A percentile compares a stretch with the other conserved stretches of the same genome.
Evolutionary conservation across 2,888 invertebrate species (phyloP).

Genomic region (Heliconius charithonia): DNA sequence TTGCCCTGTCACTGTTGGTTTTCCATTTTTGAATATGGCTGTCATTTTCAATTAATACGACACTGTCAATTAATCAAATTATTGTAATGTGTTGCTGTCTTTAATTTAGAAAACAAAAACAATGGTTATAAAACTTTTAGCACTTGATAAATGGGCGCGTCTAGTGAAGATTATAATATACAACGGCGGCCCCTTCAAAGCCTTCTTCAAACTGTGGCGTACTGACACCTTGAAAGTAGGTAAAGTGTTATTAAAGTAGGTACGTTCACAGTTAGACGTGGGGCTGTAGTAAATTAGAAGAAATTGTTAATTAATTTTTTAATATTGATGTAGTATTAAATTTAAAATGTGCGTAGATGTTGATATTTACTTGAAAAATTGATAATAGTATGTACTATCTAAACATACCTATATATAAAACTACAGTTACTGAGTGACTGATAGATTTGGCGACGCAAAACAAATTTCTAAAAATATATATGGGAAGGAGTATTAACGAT

Average conservation of each 20-base stretch:
- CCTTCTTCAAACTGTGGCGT: slow-evolving; percentile 62
- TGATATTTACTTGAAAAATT: too few relatives aligned
- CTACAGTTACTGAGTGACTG: too few relatives aligned
- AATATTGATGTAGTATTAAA: too few relatives aligned
- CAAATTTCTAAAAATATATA: too few relatives aligned
- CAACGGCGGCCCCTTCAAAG: slow-evolving; percentile 85
- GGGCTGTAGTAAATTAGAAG: too few relatives aligned
- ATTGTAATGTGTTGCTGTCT: neutral
- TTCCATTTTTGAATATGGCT: slow-evolving; percentile 6
- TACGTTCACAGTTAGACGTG: neutral
- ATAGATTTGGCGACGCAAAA: too few relatives aligned
- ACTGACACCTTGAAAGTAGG: slow-evolving; percentile 75
- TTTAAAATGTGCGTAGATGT: too few relatives aligned
- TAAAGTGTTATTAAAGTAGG: slow-evolving; percentile 46
- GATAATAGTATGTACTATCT: too few relatives aligned
- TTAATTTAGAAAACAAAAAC: neutral
- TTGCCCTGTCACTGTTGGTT: neutral
- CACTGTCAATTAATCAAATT: slow-evolving; percentile 10
- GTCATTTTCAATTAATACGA: slow-evolving; percentile 17
- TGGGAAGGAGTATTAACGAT: too few relatives aligned
- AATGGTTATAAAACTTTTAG: slow-evolving; percentile 67
- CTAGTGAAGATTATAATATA: slow-evolving; percentile 85
- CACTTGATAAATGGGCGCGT: slow-evolving; percentile 86
- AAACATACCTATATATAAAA: too few relatives aligned
- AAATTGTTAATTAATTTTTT: too few relatives aligned